These are phyloP conservation scores for Ophion slaviceki DNA, from an alignment of 2,888 invertebrate species.

Conservation along the genomic window DNA sequence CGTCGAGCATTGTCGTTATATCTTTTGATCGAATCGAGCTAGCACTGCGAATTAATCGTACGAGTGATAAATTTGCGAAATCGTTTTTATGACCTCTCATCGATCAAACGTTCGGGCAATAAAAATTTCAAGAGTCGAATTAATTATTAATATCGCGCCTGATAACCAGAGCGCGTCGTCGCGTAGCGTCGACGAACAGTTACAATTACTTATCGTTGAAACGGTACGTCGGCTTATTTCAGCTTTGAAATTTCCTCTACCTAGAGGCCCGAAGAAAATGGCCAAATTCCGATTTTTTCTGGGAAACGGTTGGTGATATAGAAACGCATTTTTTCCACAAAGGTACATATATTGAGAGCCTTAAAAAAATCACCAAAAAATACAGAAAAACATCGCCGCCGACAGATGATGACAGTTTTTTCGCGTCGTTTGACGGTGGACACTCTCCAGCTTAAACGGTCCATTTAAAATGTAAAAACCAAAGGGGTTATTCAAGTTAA, in stretches of 20 bases:
- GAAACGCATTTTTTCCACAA: no score
- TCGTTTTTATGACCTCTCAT: constrained; percentile 11
- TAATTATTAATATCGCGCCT: background rate
- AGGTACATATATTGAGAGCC: no score
- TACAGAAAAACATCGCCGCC: no score
- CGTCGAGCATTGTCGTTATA: background rate
- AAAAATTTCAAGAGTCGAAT: constrained; percentile 2
- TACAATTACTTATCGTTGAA: background rate
- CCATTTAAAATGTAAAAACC: no score
- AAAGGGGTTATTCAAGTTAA: no score
- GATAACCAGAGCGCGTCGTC: background rate
- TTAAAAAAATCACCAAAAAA: no score
- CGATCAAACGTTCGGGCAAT: constrained; percentile 11
- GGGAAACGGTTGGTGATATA: no score
- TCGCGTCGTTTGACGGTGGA: no score
- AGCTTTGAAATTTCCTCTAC: background rate
- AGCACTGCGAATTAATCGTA: background rate
- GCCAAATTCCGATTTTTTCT: no score
- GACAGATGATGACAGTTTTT: no score
- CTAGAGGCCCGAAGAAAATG: no score
- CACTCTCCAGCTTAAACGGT: no score
- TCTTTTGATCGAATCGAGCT: constrained; percentile 14
- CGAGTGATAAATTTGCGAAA: constrained; percentile 7
- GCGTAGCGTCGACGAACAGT: background rate
- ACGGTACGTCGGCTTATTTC: background rate